Percentiles rank a stretch among this genome's conserved stretches.
Conservation (phyloP, 2,797 vertebrate species). For the Lagocephalus sceleratus region DNA sequence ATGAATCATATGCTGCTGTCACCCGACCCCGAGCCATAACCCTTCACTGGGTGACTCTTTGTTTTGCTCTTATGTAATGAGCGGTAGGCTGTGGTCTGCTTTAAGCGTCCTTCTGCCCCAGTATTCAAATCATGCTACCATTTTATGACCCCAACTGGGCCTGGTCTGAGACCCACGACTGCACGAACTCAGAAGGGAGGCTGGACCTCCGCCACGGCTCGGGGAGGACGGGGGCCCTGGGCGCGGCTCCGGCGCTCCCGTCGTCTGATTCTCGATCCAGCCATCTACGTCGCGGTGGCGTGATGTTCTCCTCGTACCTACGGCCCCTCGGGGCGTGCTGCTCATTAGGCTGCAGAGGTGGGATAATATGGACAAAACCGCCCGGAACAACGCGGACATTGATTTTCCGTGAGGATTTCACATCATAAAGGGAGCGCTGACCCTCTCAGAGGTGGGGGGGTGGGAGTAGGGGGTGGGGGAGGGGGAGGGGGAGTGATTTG, state of each 20-base stretch:
- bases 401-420: constrained; percentile 53
- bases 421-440: constrained; percentile 43
- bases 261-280: constrained; percentile 43
- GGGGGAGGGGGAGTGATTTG: constrained; percentile 43
- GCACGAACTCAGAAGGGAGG: constrained; percentile 11
- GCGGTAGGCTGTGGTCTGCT: constrained; percentile 56
- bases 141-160: constrained; percentile 28
- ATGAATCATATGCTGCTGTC: constrained; percentile 77
- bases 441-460: constrained; percentile 18
- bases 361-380: constrained; percentile 59
- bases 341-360: constrained; percentile 46
- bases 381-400: constrained; percentile 44
- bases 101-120: constrained; percentile 56
- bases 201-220: constrained; percentile 8
- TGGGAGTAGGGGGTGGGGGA: neutral
- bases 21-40: constrained; percentile 71
- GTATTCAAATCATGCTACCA: constrained; percentile 54
- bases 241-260: constrained; percentile 33
- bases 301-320: constrained; percentile 29
- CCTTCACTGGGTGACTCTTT: constrained; percentile 68
- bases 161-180: constrained; percentile 14
- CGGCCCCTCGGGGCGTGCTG: constrained; percentile 26
- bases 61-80: constrained; percentile 70
- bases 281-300: constrained; percentile 44
- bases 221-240: neutral